These are phyloP conservation scores for Hippopotamus amphibius DNA, from an alignment of 2,113 vertebrate genomes.

Conservation along the genomic window DNA sequence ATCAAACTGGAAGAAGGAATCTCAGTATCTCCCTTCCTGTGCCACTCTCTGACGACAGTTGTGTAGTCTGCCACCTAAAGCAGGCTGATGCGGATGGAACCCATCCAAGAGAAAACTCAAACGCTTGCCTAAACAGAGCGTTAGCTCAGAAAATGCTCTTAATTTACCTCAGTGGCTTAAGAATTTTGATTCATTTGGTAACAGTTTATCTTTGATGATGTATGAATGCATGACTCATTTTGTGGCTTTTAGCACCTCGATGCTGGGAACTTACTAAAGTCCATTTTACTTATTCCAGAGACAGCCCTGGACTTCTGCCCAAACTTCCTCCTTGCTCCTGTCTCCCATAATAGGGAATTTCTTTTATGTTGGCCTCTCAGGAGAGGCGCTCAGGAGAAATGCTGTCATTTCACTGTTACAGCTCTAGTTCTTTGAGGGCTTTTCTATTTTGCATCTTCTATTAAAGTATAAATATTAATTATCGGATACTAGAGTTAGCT, in stretches of 20 bases:
- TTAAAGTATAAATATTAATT: conserved; percentile 24
- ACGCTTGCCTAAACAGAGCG: conserved; percentile 37
- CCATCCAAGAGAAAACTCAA: conserved; percentile 61
- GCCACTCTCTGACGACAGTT: background rate
- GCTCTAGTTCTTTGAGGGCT: background rate
- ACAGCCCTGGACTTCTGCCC: conserved; percentile 17
- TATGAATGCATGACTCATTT: conserved; percentile 69
- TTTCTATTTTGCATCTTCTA: conserved; percentile 6
- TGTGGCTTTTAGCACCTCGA: conserved; percentile 60
- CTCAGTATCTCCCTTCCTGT: background rate
- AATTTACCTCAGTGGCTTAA: conserved; percentile 74
- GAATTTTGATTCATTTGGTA: conserved; percentile 73
- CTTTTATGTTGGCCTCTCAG: background rate
- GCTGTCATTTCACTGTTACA: background rate
- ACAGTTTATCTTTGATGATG: conserved; percentile 72
- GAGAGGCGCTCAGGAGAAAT: background rate
- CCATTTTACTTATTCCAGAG: conserved; percentile 55
- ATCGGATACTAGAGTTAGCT: background rate
- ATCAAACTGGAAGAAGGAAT: background rate
- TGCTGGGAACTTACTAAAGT: conserved; percentile 28
- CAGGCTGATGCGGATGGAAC: conserved; percentile 31
- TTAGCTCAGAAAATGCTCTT: conserved; percentile 66
- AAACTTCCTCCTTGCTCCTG: conserved; percentile 30
- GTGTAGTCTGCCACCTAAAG: conserved; percentile 62
- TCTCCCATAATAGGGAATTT: conserved; percentile 67